phyloP scores from a whole-genome alignment of 1,140 invertebrate species.

The Acromyrmex echinatior region DNA sequence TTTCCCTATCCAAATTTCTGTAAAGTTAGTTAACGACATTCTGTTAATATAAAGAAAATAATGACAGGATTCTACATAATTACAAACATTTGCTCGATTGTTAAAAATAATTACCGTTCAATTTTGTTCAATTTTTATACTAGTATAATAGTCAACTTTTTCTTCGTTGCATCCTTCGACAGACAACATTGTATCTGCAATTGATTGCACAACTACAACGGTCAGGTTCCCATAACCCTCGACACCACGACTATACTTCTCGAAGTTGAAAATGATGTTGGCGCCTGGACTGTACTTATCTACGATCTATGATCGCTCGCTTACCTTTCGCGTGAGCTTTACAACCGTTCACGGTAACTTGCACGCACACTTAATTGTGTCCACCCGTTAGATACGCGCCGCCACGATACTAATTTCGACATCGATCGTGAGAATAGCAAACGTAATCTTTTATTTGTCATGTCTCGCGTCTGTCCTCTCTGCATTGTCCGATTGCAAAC shows the following conservation, averaged over 20 bases:
- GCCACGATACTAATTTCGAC: slow-evolving; percentile 35
- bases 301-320: slow-evolving; percentile 69
- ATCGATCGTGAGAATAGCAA: slow-evolving; percentile 60
- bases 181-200: slow-evolving; percentile 21
- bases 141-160: not conserved
- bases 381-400: slow-evolving; percentile 33
- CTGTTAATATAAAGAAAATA: no score
- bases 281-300: slow-evolving; percentile 74
- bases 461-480: slow-evolving; percentile 19
- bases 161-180: not conserved
- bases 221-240: slow-evolving; percentile 68
- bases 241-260: slow-evolving; percentile 21
- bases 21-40: no score
- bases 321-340: slow-evolving; percentile 63
- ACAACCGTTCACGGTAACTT: slow-evolving; percentile 12
- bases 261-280: slow-evolving; percentile 66
- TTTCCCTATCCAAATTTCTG: no score
- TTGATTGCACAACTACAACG: slow-evolving; percentile 60
- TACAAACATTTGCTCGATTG: not conserved
- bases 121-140: not conserved
- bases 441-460: slow-evolving; percentile 28
- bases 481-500: slow-evolving; percentile 13
- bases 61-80: not conserved
- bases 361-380: slow-evolving; percentile 45
- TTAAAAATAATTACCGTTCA: not conserved